Evolutionary conservation across 2,113 vertebrate genomes (phyloP).

Genomic region (Elgaria multicarinata): DNA sequence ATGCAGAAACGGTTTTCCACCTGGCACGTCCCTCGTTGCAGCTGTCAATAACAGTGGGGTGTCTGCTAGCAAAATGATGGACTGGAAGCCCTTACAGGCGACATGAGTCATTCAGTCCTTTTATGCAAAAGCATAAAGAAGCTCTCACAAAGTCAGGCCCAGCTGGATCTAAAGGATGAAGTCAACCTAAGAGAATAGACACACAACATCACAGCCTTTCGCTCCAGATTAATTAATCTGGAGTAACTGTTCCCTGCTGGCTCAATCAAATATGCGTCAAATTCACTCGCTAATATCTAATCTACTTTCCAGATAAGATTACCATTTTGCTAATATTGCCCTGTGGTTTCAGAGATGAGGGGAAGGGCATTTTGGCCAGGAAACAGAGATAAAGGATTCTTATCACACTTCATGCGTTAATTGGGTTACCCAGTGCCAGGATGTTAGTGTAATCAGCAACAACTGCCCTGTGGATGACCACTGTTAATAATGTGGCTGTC

Average conservation of each 20-base stretch:
- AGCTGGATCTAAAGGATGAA: conserved; percentile 15
- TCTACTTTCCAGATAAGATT: not conserved
- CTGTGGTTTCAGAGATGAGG: not conserved
- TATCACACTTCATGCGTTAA: too few relatives aligned
- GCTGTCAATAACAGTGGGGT: not conserved
- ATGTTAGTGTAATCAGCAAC: too few relatives aligned
- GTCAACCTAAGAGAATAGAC: not conserved
- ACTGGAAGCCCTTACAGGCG: not conserved
- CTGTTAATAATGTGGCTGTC: too few relatives aligned
- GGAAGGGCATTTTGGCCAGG: not conserved
- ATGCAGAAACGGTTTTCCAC: not conserved
- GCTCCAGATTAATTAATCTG: conserved; percentile 5
- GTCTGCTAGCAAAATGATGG: not conserved
- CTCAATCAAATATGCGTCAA: not conserved
- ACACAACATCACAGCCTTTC: not conserved
- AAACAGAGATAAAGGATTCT: not conserved
- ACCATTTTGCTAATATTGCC: not conserved
- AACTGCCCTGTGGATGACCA: too few relatives aligned
- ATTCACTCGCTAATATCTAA: not conserved
- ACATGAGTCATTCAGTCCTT: conserved; percentile 17
- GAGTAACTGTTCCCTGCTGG: not conserved
- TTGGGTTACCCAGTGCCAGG: too few relatives aligned
- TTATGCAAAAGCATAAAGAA: not conserved
- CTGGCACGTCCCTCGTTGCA: not conserved
- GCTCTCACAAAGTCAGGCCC: not conserved